phyloP scores from a whole-genome alignment of 2,888 invertebrate species.

The Epirrhoe alternata region DNA sequence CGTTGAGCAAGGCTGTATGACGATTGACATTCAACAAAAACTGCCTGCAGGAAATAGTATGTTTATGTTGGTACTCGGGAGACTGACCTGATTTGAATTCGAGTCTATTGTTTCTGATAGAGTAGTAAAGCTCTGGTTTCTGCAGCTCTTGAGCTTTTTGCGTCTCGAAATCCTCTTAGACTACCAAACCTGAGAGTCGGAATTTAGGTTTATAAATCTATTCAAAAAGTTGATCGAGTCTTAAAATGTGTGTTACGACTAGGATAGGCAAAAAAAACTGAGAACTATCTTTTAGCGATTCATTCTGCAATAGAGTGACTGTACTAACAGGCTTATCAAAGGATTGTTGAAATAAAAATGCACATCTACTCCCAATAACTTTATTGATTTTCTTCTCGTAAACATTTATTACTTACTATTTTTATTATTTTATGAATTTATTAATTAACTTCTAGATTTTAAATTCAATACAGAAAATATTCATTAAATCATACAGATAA shows the following conservation, averaged over 20 bases:
- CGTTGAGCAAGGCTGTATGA: slow-evolving; percentile 80
- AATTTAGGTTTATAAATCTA: too few relatives aligned
- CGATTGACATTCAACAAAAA: slow-evolving; percentile 83
- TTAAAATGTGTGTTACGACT: too few relatives aligned
- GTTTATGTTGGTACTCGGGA: slow-evolving; percentile 46
- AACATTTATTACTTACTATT: background rate
- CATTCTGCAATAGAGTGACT: background rate
- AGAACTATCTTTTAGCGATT: too few relatives aligned
- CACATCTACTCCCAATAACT: background rate
- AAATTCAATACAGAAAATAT: too few relatives aligned
- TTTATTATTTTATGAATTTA: too few relatives aligned
- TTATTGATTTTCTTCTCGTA: background rate
- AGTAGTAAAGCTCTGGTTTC: background rate
- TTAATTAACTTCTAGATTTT: too few relatives aligned
- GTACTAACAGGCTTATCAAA: background rate
- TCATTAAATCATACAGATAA: too few relatives aligned
- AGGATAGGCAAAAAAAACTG: too few relatives aligned
- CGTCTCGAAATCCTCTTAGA: too few relatives aligned
- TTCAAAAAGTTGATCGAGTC: too few relatives aligned
- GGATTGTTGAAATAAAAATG: background rate
- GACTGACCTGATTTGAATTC: slow-evolving; percentile 34
- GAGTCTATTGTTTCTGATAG: slow-evolving; percentile 29
- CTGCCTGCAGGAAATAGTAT: slow-evolving; percentile 71
- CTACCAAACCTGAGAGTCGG: too few relatives aligned
- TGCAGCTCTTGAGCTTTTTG: too few relatives aligned